Percentiles rank a stretch among this genome's conserved stretches.
Conservation (phyloP, 2,113 vertebrate genomes). For the Cyprinodon tularosa region DNA sequence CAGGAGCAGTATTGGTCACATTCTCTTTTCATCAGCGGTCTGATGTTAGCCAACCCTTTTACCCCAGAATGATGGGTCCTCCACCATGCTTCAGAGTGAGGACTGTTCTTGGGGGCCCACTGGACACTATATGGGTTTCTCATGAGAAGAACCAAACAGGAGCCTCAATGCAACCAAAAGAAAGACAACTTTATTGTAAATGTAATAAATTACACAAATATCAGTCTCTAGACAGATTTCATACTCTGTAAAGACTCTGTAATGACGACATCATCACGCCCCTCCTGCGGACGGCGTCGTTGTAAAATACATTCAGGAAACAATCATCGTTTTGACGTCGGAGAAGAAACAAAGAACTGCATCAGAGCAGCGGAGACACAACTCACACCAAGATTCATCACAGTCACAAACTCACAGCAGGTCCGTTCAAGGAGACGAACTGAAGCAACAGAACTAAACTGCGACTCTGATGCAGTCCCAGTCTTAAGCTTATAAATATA, state of each 20-base stretch:
- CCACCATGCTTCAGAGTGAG: too few relatives aligned
- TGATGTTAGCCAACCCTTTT: too few relatives aligned
- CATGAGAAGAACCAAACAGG: slow-evolving; percentile 1
- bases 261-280: slow-evolving; percentile 31
- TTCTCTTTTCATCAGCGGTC: too few relatives aligned
- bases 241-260: slow-evolving; percentile 17
- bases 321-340: slow-evolving; percentile 19
- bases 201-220: slow-evolving; percentile 21
- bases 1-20: too few relatives aligned
- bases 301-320: slow-evolving; percentile 54
- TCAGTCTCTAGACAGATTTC: neutral
- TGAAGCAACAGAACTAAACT: neutral
- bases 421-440: too few relatives aligned
- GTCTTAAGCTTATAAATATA: neutral
- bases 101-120: too few relatives aligned
- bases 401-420: slow-evolving; percentile 24
- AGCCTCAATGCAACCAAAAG: slow-evolving; percentile 3
- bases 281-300: slow-evolving; percentile 26
- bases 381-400: slow-evolving; percentile 9
- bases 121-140: too few relatives aligned
- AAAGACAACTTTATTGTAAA: slow-evolving; percentile 20
- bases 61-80: too few relatives aligned
- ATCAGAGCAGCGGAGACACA: slow-evolving; percentile 13
- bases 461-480: neutral
- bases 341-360: neutral